Evolutionary conservation across 2,888 invertebrate genomes (phyloP).

Genomic region (Hyppa rectilinea): DNA sequence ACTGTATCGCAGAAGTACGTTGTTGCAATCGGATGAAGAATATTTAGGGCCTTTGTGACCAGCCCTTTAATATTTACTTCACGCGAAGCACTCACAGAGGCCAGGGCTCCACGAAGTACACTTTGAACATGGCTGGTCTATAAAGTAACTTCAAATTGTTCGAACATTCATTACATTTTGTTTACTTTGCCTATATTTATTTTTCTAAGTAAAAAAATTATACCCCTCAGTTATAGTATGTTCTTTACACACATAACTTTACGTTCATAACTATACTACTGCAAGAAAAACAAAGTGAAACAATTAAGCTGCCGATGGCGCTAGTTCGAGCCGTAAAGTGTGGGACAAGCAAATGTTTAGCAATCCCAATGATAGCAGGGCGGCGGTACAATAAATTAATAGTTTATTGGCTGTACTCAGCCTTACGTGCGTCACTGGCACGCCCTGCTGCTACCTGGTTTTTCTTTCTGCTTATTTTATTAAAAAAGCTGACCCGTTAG

Average conservation of each 20-base stretch:
- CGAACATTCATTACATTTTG: background rate
- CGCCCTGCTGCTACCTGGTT: slow-evolving; percentile 72
- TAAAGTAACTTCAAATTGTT: background rate
- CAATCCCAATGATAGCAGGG: slow-evolving; percentile 82
- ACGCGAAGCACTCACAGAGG: too few relatives aligned
- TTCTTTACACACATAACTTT: slow-evolving; percentile 15
- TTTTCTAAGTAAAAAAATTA: background rate
- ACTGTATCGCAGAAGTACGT: too few relatives aligned
- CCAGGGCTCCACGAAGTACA: too few relatives aligned
- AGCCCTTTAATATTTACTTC: too few relatives aligned
- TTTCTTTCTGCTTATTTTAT: slow-evolving; percentile 72
- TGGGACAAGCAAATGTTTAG: slow-evolving; percentile 67
- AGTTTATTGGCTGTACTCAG: slow-evolving; percentile 86
- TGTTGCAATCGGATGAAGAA: too few relatives aligned
- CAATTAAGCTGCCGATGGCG: slow-evolving; percentile 51
- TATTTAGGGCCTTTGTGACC: too few relatives aligned
- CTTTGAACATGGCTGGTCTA: too few relatives aligned
- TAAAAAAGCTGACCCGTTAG: slow-evolving; percentile 47
- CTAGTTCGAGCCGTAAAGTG: slow-evolving; percentile 80
- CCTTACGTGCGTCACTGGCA: slow-evolving; percentile 85
- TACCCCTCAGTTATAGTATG: slow-evolving; percentile 7
- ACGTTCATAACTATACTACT: background rate
- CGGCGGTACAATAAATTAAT: slow-evolving; percentile 87
- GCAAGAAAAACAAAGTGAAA: slow-evolving; percentile 36
- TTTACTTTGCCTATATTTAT: background rate